Evolutionary conservation across 2,113 vertebrate species (phyloP).

Genomic region (Lampris megalopsis): DNA sequence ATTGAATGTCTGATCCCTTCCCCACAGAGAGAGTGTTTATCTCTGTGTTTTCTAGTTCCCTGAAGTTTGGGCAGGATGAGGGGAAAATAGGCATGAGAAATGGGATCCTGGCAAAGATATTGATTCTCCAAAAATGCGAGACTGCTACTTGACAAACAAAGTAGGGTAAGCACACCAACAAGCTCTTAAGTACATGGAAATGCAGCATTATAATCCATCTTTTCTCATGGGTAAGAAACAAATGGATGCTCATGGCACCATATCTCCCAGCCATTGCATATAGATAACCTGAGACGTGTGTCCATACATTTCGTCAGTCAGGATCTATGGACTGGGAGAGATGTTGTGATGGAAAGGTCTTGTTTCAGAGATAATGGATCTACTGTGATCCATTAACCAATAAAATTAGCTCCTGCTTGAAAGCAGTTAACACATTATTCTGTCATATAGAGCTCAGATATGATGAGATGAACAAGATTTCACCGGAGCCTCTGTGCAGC

Average conservation of each 20-base stretch:
- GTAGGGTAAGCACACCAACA: background rate
- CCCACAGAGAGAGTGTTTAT: background rate
- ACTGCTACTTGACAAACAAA: conserved; percentile 5
- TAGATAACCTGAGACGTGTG: conserved; percentile 28
- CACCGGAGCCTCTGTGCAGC: conserved; percentile 8
- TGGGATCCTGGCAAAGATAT: conserved; percentile 39
- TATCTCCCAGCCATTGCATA: conserved; percentile 7
- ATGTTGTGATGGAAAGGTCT: conserved; percentile 35
- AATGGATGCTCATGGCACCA: conserved; percentile 7
- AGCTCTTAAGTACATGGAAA: background rate
- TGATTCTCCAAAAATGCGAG: conserved; percentile 35
- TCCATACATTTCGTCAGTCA: conserved; percentile 43
- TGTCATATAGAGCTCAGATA: conserved; percentile 16
- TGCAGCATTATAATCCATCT: background rate
- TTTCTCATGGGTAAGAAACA: background rate
- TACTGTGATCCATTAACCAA: conserved; percentile 47
- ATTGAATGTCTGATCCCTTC: conserved; percentile 30
- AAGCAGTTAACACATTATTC: conserved; percentile 45
- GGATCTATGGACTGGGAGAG: conserved; percentile 7
- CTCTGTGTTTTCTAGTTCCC: conserved; percentile 25
- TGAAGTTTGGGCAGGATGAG: conserved; percentile 36
- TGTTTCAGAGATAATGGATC: conserved; percentile 28
- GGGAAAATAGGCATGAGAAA: conserved; percentile 43
- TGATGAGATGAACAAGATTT: conserved; percentile 34
- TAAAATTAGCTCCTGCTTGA: conserved; percentile 38